Conservation (phyloP, 2,797 vertebrate genomes). For the Xenentodon cancila region DNA sequence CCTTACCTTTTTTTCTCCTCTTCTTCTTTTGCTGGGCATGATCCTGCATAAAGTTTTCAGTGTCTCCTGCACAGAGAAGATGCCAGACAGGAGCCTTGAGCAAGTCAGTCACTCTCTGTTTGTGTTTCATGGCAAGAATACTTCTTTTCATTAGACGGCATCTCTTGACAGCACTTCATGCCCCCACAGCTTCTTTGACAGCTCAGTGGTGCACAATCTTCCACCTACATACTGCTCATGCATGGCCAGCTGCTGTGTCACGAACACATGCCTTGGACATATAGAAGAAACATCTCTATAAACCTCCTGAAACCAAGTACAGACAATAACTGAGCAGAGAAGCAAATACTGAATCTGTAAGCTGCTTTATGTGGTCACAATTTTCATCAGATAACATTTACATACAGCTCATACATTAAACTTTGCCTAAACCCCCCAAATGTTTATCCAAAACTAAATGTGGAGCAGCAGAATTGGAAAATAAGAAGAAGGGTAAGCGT, state of each 20-base stretch:
- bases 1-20: slow-evolving; percentile 22
- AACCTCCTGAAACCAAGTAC: background rate
- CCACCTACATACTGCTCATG: slow-evolving; percentile 58
- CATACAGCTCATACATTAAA: slow-evolving; percentile 15
- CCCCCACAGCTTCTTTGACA: slow-evolving; percentile 65
- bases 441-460: slow-evolving; percentile 35
- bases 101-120: slow-evolving; percentile 63
- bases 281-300: background rate
- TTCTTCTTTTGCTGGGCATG: slow-evolving; percentile 9
- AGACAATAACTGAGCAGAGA: slow-evolving; percentile 1
- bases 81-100: slow-evolving; percentile 69
- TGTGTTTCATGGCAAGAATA: slow-evolving; percentile 59
- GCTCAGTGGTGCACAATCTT: slow-evolving; percentile 42
- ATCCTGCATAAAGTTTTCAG: slow-evolving; percentile 46
- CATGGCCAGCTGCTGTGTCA: slow-evolving; percentile 30
- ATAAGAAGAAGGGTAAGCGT: slow-evolving; percentile 14
- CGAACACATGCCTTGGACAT: slow-evolving; percentile 36
- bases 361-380: background rate
- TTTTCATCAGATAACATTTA: slow-evolving; percentile 14
- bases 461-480: slow-evolving; percentile 29
- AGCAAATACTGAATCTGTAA: background rate
- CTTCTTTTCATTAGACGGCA: slow-evolving; percentile 73
- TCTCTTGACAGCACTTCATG: slow-evolving; percentile 72
- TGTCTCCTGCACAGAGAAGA: slow-evolving; percentile 50
- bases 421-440: slow-evolving; percentile 8